Conservation (phyloP, 2,888 invertebrate species). For the Litoditis marina region DNA sequence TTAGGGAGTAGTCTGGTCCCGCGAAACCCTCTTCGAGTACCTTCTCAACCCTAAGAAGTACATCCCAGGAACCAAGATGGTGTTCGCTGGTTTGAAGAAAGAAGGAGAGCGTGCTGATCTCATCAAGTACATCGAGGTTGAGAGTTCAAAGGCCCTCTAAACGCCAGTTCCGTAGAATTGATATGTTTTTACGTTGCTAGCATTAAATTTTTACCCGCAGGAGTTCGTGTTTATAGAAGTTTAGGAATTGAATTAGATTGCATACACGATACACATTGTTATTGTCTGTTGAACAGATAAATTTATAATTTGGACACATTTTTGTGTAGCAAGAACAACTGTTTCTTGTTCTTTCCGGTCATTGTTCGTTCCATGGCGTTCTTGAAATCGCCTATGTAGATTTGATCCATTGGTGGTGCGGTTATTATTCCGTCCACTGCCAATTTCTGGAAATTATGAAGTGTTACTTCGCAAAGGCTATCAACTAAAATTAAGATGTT, state of each 20-base stretch:
- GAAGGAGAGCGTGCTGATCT: conserved; percentile 83
- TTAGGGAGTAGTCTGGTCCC: conserved; percentile 79
- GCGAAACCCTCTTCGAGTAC: conserved; percentile 89
- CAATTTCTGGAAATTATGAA: not conserved
- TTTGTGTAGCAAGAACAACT: conserved; percentile 25
- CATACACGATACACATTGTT: not conserved
- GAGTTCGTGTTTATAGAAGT: not conserved
- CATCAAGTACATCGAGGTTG: conserved; percentile 54
- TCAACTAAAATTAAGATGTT: not conserved
- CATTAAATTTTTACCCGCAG: conserved; percentile 3
- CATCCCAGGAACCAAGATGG: conserved; percentile 87
- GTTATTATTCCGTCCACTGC: conserved; percentile 29
- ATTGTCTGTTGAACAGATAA: too few species aligned
- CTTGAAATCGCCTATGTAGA: conserved; percentile 20
- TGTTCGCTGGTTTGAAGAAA: conserved; percentile 96
- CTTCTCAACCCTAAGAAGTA: conserved; percentile 97
- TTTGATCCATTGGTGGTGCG: conserved; percentile 36
- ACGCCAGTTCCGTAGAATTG: too few species aligned
- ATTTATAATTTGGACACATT: conserved; percentile 6
- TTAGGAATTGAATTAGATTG: not conserved
- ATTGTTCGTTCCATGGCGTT: conserved; percentile 26
- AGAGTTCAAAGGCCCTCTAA: conserved; percentile 36
- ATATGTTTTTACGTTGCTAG: too few species aligned
- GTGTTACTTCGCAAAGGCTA: too few species aligned
- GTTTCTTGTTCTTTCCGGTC: conserved; percentile 31